phyloP scores from a whole-genome alignment of 2,113 vertebrate genomes.

The Pseudorhombus dupliciocellatus region DNA sequence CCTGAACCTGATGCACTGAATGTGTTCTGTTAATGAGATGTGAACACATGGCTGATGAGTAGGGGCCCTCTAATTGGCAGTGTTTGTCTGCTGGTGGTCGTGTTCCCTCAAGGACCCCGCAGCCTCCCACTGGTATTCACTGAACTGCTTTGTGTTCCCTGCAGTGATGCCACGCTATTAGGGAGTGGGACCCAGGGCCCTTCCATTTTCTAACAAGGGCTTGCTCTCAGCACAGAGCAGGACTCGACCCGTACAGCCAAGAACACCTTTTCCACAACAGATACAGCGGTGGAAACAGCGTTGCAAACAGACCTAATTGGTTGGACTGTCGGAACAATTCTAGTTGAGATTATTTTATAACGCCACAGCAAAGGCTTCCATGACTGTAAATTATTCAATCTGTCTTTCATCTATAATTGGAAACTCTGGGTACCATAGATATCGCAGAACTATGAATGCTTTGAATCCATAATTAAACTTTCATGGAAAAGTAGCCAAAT shows the following conservation, averaged over 20 bases:
- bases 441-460: conserved; percentile 23
- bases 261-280: conserved; percentile 33
- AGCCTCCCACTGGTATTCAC: conserved; percentile 74
- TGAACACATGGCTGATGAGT: conserved; percentile 73
- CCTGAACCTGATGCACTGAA: conserved; percentile 61
- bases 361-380: conserved; percentile 21
- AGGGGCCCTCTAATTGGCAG: conserved; percentile 77
- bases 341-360: conserved; percentile 24
- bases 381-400: conserved; percentile 32
- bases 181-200: conserved; percentile 59
- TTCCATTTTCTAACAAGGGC: conserved; percentile 71
- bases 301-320: conserved; percentile 19
- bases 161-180: conserved; percentile 68
- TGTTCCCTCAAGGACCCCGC: conserved; percentile 70
- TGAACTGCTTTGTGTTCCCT: conserved; percentile 64
- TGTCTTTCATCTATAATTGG: conserved; percentile 48
- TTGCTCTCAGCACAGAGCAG: conserved; percentile 49
- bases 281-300: conserved; percentile 12
- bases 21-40: conserved; percentile 73
- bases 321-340: conserved; percentile 12
- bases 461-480: conserved; percentile 32
- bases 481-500: conserved; percentile 25
- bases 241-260: conserved; percentile 48
- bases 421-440: conserved; percentile 23
- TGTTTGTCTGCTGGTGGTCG: conserved; percentile 72